Evolutionary conservation across 2,888 invertebrate genomes (phyloP).

Genomic region (Listrodromus nycthemerus): DNA sequence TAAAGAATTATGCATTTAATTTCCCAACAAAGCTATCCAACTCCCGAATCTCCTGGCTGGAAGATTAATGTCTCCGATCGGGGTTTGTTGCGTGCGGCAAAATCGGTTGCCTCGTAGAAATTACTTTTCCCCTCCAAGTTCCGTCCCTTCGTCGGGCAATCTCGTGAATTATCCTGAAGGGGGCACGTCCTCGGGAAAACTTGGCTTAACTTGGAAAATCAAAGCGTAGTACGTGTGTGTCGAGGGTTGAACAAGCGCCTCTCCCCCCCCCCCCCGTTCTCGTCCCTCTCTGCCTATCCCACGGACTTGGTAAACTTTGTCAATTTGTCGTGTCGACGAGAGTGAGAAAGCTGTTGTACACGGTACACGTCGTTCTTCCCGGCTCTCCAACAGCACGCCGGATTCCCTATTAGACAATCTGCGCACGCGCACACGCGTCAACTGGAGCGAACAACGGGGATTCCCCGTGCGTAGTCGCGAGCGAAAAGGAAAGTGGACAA

Average conservation of each 20-base stretch:
- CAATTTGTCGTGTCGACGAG: constrained; percentile 51
- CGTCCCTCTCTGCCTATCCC: neutral
- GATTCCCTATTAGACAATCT: constrained; percentile 53
- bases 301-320: constrained; percentile 47
- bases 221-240: constrained; percentile 41
- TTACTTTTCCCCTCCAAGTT: constrained; percentile 20
- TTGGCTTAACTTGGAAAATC: constrained; percentile 33
- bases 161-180: constrained; percentile 39
- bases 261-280: too few species aligned
- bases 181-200: neutral
- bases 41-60: neutral
- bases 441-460: constrained; percentile 14
- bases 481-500: constrained; percentile 11
- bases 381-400: neutral
- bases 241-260: constrained; percentile 7
- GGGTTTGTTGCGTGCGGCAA: constrained; percentile 6
- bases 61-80: constrained; percentile 5
- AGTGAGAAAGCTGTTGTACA: neutral
- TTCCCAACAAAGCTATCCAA: neutral
- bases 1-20: neutral
- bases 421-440: constrained; percentile 41
- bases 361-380: neutral
- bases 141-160: neutral
- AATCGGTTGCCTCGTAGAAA: constrained; percentile 29
- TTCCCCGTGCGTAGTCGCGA: constrained; percentile 1